phyloP scores from a whole-genome alignment of 2,113 vertebrate genomes.

The Sphyrna mokarran region DNA sequence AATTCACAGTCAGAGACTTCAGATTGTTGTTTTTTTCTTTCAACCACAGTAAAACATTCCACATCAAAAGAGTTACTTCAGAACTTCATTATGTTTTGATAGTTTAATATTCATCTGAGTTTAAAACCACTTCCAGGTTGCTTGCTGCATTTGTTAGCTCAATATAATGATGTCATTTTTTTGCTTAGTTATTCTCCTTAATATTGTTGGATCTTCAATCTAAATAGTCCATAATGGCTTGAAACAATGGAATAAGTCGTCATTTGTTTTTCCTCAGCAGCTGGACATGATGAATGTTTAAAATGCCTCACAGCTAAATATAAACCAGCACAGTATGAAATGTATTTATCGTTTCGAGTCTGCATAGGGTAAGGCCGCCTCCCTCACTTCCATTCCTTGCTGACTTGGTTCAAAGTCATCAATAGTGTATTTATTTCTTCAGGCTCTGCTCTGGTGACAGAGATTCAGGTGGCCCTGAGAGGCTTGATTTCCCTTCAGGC shows the following conservation, averaged over 20 bases:
- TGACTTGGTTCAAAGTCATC: background rate
- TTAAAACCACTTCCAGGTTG: background rate
- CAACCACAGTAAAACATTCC: background rate
- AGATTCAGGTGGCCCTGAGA: background rate
- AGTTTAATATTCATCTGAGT: background rate
- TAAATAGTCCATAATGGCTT: background rate
- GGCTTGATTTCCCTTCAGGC: background rate
- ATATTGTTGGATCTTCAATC: background rate
- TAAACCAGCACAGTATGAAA: background rate
- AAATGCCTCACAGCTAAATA: slow-evolving; percentile 17
- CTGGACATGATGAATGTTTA: background rate
- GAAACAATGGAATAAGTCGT: background rate
- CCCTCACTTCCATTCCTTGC: background rate
- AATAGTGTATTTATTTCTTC: background rate
- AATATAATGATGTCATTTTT: background rate
- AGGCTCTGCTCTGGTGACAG: background rate
- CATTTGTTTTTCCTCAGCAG: background rate
- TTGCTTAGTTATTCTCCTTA: background rate
- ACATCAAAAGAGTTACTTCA: background rate
- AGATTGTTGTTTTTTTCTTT: background rate
- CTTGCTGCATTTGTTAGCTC: background rate
- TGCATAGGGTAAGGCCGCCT: background rate
- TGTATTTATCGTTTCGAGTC: background rate
- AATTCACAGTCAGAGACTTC: background rate
- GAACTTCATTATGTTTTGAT: background rate